Percentiles rank a stretch among this genome's conserved stretches.
phyloP scores from a whole-genome alignment of 2,888 invertebrate genomes.

The Stenoptilia bipunctidactyla region DNA sequence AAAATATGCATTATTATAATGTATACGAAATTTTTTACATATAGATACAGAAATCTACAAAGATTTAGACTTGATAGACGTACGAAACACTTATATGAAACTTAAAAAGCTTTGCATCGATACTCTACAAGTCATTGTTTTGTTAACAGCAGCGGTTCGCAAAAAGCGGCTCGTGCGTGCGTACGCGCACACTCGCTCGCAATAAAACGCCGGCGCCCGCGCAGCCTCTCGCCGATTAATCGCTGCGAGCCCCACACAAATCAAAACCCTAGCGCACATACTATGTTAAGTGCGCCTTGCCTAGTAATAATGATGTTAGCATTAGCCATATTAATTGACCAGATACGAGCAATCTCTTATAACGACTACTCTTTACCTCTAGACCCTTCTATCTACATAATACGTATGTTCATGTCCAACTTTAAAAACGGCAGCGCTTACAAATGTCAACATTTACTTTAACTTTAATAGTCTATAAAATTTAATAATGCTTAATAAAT shows the following conservation, averaged over 20 bases:
- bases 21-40: too few relatives aligned
- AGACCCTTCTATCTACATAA: not conserved
- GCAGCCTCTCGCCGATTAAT: conserved; percentile 64
- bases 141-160: too few relatives aligned
- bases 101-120: too few relatives aligned
- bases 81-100: too few relatives aligned
- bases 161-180: not conserved
- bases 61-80: too few relatives aligned
- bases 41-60: too few relatives aligned
- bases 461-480: conserved; percentile 20
- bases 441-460: not conserved
- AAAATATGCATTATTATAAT: too few relatives aligned
- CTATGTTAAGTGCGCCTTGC: conserved; percentile 42
- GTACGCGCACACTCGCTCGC: conserved; percentile 27
- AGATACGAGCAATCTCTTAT: conserved; percentile 55
- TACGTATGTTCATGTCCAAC: not conserved
- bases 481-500: conserved; percentile 39
- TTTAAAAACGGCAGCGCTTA: not conserved
- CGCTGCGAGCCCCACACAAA: conserved; percentile 62
- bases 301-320: conserved; percentile 71
- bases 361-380: not conserved
- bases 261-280: conserved; percentile 64
- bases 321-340: conserved; percentile 70
- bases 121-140: too few relatives aligned
- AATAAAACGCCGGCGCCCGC: conserved; percentile 56